phyloP scores from a whole-genome alignment of 2,888 invertebrate genomes.

The Heteropelma amictum region DNA sequence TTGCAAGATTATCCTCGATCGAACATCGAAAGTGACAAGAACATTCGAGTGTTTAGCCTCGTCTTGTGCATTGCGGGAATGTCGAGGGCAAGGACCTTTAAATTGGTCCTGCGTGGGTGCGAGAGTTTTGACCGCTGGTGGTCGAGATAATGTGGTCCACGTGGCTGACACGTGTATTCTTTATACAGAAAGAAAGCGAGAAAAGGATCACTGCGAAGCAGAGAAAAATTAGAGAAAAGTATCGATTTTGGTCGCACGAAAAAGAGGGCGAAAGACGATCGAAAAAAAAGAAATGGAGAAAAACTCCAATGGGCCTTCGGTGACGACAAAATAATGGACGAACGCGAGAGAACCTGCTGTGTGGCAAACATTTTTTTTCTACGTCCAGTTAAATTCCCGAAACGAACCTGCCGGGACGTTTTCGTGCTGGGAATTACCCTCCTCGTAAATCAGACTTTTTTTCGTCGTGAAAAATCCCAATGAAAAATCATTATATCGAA shows the following conservation, averaged over 20 bases:
- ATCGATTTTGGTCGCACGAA: constrained; percentile 16
- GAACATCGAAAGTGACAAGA: no score
- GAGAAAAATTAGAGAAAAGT: constrained; percentile 33
- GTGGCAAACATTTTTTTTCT: constrained; percentile 41
- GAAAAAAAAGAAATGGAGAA: constrained; percentile 28
- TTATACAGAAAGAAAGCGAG: constrained; percentile 13
- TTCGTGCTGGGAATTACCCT: no score
- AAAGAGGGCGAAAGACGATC: neutral
- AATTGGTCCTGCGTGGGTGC: constrained; percentile 12
- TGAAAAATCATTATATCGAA: no score
- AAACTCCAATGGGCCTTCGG: no score
- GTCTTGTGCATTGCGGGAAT: neutral
- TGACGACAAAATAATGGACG: constrained; percentile 51
- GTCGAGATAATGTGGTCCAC: constrained; percentile 59
- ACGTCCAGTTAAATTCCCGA: no score
- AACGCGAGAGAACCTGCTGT: constrained; percentile 58
- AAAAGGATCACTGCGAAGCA: neutral
- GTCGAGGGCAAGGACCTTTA: constrained; percentile 10
- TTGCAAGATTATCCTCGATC: no score
- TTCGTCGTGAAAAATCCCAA: no score
- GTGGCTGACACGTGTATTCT: constrained; percentile 64
- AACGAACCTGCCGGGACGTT: no score
- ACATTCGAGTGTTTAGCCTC: no score
- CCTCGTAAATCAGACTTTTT: no score
- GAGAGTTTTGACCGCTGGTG: constrained; percentile 20